Evolutionary conservation across 2,113 vertebrate genomes (phyloP), one percentile per base, ranked within the genome.

Genomic region (Glaucomys volans): DNA sequence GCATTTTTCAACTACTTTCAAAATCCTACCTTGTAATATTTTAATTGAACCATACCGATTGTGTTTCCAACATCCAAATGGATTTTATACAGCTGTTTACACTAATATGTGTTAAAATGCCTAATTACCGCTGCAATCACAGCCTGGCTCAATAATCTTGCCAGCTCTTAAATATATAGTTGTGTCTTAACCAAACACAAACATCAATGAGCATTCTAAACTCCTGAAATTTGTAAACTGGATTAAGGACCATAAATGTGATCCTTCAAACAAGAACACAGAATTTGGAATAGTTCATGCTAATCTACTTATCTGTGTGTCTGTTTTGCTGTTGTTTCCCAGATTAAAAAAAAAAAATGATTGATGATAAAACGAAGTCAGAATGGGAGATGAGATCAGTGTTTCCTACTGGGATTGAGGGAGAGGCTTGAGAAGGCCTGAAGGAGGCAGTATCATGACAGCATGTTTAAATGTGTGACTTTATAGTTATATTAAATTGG

Each of bases 401-500:
- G 90, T 97, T 98, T 98, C 97, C 87, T 90, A 96, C 96, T 94
- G 88, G 96, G 94, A 98, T 81, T 86, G 96, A 98, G 93, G 79
- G 94, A 95, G 97, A 95, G 97, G 93, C 86, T 96, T 35, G 75
- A 97, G 87, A 94, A 97, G 95, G 95, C 50, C 94, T 95, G 75
- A 81, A 91, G 97, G 97, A 72, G 92, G 88, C 82, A 98, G 87
- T 94, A 95, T 90, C 96, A 91, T 97, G 91, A 97, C 87, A 98
- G 95, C 96, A 97, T 96, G 98, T 98, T 98, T 94, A 97, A 83
- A 98, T 97, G 83, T 93, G 91, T 98, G 97, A 97, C 92, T 98
- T 97, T 79, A 97, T 97, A 98, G 97, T 97, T 98, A 95, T 95
- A 98, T 97, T 97, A 98, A 98, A 97, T 98, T 98, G 93, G 97